Evolutionary conservation across 1,140 invertebrate species (phyloP), one percentile per base, ranked within the genome.

Genomic region (Adoxophyes honmai): DNA sequence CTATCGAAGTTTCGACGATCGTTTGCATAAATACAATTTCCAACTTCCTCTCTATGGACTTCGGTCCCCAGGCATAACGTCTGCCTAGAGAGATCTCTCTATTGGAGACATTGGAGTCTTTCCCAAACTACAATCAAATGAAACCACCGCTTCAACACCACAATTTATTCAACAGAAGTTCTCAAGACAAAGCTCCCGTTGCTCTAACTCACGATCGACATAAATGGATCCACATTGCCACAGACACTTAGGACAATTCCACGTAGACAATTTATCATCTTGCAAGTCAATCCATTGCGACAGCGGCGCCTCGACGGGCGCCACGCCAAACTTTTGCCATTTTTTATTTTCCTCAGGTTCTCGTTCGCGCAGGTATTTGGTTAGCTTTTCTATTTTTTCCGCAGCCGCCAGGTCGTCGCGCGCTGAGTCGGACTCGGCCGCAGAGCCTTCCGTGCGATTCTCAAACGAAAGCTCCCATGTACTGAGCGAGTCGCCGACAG

Each of bases 351-450:
- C 53, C 11, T 53, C 39, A 53, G 60, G 52, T 55, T 54, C 72
- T 59, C 16, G 14, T 44, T 70, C 71, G 34, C 81, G 73, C 36
- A 85, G 60, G 55, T 85, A 85, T 78, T 86, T 86, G 52, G 83
- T 86, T 16, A 86, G 74, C 70, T 85, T 86, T 86, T 77, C 83
- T 33, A 86, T 86, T 85, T 86, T 86, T 86, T 86, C 80, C 56
- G 72, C 73, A 62, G 72, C 75, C 38, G 52, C 62, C 42, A 68
- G 52, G 21, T 75, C 75, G 33, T 65, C 64, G 34, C 59, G 58
- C 48, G 56, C 60, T 13, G 37, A 38, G 14, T 53, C 37, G 2
- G 66, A 69, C 36, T 74, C 74, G 7, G 66, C 69, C 9, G 67
- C 67, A 0, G 73, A 77, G 13, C 71, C 61, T 34, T 81, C 78